Evolutionary conservation across 2,113 vertebrate species (phyloP), one percentile per base, ranked within the genome.

Genomic region (Phodopus roborovskii): DNA sequence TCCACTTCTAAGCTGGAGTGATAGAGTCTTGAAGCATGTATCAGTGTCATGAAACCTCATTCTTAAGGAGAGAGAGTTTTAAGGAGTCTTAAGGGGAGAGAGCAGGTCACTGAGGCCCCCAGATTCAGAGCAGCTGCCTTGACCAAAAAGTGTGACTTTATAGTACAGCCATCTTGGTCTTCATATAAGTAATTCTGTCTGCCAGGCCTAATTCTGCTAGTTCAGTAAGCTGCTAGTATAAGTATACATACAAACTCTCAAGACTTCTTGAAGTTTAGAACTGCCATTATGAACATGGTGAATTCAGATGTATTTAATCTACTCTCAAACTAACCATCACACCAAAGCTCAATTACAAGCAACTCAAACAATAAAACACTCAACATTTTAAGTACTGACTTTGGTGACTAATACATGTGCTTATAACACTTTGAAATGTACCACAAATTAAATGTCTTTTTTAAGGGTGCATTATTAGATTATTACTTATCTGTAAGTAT

Each of bases 331-430:
- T 36, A 66, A 73, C 42, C 60, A 86, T 78, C 33, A 88, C 75
- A 42, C 13, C n/a, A 77, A 93, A 94, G 36, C 58, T 84, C 88
- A 30, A 58, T 58, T 64, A 42, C n/a, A 70, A 91, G 26, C 7
- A 45, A 64, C 42, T 77, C 64, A 92, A 94, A 90, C 20, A 92
- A 85, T 75, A 70, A 96, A 96, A 94, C 68, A 73, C 82, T 88
- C 70, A 19, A 45, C 13, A 50, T 92, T 88, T 2, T 8, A 90
- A 93, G 82, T 58, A 20, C 58, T 58, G 60, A 94, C 39, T 94
- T 83, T 90, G 48, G 13, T 92, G 58, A 85, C 81, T 39, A 92
- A 92, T 70, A 50, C 16, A 42, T 64, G 62, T 87, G 45, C 82
- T 94, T 92, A 56, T 62, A 86, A 90, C 20, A 78, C 56, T 26